Evolutionary conservation across 92 coral and sea anemone species (phyloP).

Genomic region (Umimayanthus kanabou): DNA sequence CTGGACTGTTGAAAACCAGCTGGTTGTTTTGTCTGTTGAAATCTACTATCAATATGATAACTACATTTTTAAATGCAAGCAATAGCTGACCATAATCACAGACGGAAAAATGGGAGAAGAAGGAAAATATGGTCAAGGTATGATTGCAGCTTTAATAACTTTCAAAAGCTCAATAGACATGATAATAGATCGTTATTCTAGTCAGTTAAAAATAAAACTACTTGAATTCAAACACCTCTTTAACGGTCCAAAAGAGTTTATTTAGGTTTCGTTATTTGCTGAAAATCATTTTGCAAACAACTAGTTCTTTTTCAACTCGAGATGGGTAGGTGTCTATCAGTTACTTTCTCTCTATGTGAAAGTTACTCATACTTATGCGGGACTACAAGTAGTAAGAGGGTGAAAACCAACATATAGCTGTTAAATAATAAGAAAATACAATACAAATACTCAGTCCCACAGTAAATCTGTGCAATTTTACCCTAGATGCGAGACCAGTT

Average conservation of each 20-base stretch:
- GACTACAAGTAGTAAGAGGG: too few relatives aligned
- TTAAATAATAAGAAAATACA: too few relatives aligned
- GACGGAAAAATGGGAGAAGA: background rate
- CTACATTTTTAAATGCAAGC: background rate
- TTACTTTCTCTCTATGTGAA: too few relatives aligned
- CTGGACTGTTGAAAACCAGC: background rate
- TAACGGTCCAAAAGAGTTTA: background rate
- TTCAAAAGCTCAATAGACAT: background rate
- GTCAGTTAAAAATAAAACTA: too few relatives aligned
- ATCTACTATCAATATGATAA: background rate
- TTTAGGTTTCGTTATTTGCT: background rate
- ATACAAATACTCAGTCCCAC: too few relatives aligned
- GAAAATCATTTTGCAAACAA: background rate
- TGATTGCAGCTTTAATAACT: background rate
- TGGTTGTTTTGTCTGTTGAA: background rate
- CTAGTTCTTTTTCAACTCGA: background rate
- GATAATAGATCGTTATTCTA: too few relatives aligned
- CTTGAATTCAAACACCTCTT: background rate
- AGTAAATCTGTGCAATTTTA: too few relatives aligned
- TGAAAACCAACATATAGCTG: too few relatives aligned
- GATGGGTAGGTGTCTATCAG: background rate
- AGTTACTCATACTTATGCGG: too few relatives aligned
- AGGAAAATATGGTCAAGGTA: constrained; percentile 9
- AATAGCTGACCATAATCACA: background rate
- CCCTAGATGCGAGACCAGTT: too few relatives aligned